A percentile compares a stretch with the other conserved stretches of the same genome.
Conservation (phyloP, 1,140 invertebrate species). For the Ganaspis sp. region DNA sequence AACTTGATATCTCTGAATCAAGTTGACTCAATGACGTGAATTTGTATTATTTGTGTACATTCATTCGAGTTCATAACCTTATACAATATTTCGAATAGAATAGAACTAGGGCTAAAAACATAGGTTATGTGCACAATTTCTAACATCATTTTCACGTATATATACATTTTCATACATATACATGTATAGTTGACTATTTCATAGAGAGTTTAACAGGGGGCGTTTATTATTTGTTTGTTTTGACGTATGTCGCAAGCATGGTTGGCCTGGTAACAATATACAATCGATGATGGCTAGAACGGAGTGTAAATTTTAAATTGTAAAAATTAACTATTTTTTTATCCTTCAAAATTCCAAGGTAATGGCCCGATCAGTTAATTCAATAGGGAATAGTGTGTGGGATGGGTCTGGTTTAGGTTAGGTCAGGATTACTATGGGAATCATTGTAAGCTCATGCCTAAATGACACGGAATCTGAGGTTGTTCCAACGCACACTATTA, state of each 20-base stretch:
- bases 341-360: background rate
- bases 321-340: background rate
- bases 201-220: conserved; percentile 40
- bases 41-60: background rate
- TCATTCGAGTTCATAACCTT: background rate
- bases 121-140: conserved; percentile 41
- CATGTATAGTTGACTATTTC: background rate
- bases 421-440: conserved; percentile 79
- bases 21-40: background rate
- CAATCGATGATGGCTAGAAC: conserved; percentile 65
- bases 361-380: conserved; percentile 19
- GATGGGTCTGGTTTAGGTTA: conserved; percentile 58
- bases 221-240: conserved; percentile 60
- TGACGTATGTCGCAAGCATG: conserved; percentile 70
- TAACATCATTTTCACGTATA: background rate
- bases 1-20: background rate
- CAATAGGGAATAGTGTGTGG: conserved; percentile 36
- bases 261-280: conserved; percentile 74
- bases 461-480: conserved; percentile 80
- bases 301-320: conserved; percentile 31
- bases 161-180: conserved; percentile 19
- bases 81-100: background rate
- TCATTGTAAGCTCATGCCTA: conserved; percentile 85
- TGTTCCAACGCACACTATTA: conserved; percentile 68
- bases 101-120: conserved; percentile 28